These are phyloP conservation scores for Crocodylus rhombifer DNA, from an alignment of 2,797 vertebrate species.

Conservation along the genomic window DNA sequence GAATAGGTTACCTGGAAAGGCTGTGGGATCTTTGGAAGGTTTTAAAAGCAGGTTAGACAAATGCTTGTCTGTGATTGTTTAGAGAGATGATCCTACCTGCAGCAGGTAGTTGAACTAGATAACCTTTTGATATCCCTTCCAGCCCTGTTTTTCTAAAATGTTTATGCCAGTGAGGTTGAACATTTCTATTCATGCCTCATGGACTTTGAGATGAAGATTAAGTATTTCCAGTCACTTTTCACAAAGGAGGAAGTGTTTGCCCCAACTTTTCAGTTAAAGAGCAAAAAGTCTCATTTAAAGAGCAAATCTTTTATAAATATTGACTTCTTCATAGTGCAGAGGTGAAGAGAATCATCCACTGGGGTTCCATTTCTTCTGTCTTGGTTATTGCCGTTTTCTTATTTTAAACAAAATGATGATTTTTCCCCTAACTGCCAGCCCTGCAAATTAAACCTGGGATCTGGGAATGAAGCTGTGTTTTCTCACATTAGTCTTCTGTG, in stretches of 20 bases:
- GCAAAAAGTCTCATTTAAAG: not conserved
- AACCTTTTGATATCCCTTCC: too few relatives aligned
- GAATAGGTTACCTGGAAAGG: too few relatives aligned
- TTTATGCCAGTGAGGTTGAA: not conserved
- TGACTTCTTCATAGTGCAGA: not conserved
- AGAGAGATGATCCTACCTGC: too few relatives aligned
- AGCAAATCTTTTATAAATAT: conserved; percentile 13
- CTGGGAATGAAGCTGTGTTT: not conserved
- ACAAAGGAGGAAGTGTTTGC: conserved; percentile 4
- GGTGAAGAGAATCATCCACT: not conserved
- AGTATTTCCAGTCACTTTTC: conserved; percentile 22
- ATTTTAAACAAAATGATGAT: not conserved
- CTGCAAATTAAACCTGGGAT: not conserved
- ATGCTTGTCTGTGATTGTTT: too few relatives aligned
- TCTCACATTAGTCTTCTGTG: not conserved
- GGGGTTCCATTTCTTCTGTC: not conserved
- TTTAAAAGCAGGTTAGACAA: too few relatives aligned
- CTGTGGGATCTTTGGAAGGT: too few relatives aligned
- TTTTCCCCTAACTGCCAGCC: not conserved
- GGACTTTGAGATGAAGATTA: conserved; percentile 44
- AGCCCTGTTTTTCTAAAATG: too few relatives aligned
- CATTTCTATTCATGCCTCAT: conserved; percentile 28
- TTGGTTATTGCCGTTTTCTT: not conserved
- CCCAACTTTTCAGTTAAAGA: accelerated
- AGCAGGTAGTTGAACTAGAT: too few relatives aligned